Evolutionary conservation across 2,888 invertebrate species (phyloP).

Genomic region (Trachelus troglodyta): DNA sequence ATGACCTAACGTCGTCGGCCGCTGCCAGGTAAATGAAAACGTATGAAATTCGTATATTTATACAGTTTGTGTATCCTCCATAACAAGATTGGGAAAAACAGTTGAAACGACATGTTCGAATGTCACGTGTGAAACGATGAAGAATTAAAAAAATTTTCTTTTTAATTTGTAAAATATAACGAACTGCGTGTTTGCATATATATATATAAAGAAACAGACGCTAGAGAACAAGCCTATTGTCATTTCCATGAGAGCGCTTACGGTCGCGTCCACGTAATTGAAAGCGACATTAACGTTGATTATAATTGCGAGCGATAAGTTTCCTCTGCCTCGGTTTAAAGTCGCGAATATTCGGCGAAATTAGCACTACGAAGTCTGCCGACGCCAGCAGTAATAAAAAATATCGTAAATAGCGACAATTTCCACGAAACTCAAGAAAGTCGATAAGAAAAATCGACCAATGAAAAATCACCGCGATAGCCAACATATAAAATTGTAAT

Average conservation of each 20-base stretch:
- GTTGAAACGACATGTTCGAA: not conserved
- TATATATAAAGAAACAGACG: not conserved
- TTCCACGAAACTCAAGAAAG: too few species aligned
- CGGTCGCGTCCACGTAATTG: not conserved
- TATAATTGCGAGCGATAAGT: not conserved
- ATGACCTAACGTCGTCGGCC: not conserved
- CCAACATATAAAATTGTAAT: not conserved
- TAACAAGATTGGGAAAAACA: not conserved
- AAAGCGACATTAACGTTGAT: not conserved
- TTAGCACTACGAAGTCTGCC: not conserved
- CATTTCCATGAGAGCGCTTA: not conserved
- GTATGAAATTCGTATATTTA: not conserved
- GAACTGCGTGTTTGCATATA: constrained; percentile 7
- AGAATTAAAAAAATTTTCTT: not conserved
- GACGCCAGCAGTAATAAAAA: not conserved
- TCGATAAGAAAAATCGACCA: too few species aligned
- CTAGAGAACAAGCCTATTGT: not conserved
- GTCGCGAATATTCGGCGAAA: not conserved
- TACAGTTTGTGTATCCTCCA: not conserved
- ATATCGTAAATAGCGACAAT: accelerated
- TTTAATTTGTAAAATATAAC: constrained; percentile 7
- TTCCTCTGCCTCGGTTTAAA: not conserved
- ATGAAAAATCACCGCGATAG: too few species aligned
- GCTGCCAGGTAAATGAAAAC: not conserved
- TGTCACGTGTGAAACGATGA: not conserved